Percentiles rank a stretch among this genome's conserved stretches.
Evolutionary conservation across 2,888 invertebrate species (phyloP).

Genomic region (Drosophila antonietae): DNA sequence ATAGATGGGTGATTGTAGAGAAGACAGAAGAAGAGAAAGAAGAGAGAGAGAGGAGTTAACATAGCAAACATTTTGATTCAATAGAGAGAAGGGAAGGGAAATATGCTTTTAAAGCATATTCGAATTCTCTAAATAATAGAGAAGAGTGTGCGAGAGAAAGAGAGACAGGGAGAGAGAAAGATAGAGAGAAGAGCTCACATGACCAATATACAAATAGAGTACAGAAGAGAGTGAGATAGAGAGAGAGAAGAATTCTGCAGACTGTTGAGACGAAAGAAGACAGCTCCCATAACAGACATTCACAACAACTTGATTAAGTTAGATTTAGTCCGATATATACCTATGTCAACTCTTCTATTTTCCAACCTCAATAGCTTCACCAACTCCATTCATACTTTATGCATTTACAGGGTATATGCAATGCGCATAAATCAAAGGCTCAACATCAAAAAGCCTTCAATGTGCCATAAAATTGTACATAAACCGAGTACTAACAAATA

Average conservation of each 20-base stretch:
- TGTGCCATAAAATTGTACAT: constrained; percentile 14
- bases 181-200: background rate
- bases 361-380: background rate
- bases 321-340: no score
- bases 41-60: no score
- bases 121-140: background rate
- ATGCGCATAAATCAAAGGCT: background rate
- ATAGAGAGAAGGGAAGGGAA: background rate
- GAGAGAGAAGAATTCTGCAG: no score
- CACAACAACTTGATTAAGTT: no score
- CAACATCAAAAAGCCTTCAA: background rate
- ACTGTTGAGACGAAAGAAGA: background rate
- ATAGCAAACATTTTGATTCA: background rate
- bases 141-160: background rate
- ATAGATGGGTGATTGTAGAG: background rate
- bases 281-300: background rate
- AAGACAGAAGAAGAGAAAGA: background rate
- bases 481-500: constrained; percentile 34
- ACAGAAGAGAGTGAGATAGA: background rate
- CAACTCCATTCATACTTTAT: background rate
- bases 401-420: constrained; percentile 15
- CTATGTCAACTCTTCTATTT: no score
- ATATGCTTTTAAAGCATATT: background rate
- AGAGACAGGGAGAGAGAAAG: background rate
- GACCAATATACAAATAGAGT: background rate